A percentile compares a stretch with the other conserved stretches of the same genome.
These are phyloP conservation scores for Megaustenia siamemsis DNA, from an alignment of 2,888 invertebrate species.

Conservation along the genomic window DNA sequence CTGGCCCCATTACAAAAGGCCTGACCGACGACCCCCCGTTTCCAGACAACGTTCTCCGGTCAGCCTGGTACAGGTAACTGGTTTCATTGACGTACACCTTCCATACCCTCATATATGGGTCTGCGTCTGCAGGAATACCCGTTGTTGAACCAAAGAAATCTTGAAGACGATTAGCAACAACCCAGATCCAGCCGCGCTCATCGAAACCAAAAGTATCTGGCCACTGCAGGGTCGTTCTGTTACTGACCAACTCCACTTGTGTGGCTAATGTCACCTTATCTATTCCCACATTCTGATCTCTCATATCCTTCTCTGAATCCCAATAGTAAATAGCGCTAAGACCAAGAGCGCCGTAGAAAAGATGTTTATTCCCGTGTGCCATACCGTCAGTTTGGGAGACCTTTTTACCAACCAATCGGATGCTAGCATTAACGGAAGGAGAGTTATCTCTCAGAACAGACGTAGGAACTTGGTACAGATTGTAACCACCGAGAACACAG, in stretches of 20 bases:
- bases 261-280: slow-evolving; percentile 58
- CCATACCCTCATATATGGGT: slow-evolving; percentile 56
- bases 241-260: slow-evolving; percentile 40
- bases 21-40: neutral
- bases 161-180: slow-evolving; percentile 66
- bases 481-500: slow-evolving; percentile 64
- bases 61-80: slow-evolving; percentile 50
- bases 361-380: slow-evolving; percentile 64
- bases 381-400: slow-evolving; percentile 65
- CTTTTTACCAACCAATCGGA: slow-evolving; percentile 64
- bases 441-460: slow-evolving; percentile 57
- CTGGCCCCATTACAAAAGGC: neutral
- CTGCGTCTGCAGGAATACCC: slow-evolving; percentile 33
- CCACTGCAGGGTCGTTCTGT: slow-evolving; percentile 66
- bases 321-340: slow-evolving; percentile 66
- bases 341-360: slow-evolving; percentile 66
- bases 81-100: slow-evolving; percentile 57
- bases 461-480: slow-evolving; percentile 65
- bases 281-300: slow-evolving; percentile 56
- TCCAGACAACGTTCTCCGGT: neutral
- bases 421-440: slow-evolving; percentile 35
- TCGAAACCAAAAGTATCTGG: slow-evolving; percentile 67
- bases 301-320: slow-evolving; percentile 60
- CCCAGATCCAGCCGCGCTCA: slow-evolving; percentile 66
- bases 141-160: slow-evolving; percentile 54